Evolutionary conservation across 1,140 invertebrate genomes (phyloP).

Genomic region (Plodia interpunctella): DNA sequence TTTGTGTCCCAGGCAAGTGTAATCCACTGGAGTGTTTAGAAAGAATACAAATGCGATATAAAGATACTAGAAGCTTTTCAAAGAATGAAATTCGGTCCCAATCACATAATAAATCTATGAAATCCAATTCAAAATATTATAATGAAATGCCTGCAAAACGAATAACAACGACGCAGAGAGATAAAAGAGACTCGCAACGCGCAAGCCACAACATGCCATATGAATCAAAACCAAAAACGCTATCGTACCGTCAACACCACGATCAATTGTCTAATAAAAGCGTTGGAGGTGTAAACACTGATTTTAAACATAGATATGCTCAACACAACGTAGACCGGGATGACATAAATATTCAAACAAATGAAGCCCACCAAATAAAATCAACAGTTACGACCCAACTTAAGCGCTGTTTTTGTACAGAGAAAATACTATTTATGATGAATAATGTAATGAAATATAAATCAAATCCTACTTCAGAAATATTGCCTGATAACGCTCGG

Average conservation of each 20-base stretch:
- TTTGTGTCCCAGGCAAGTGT: constrained; percentile 30
- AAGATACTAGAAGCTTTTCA: background rate
- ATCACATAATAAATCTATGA: background rate
- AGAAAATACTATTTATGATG: background rate
- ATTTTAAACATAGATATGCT: background rate
- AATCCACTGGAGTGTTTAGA: background rate
- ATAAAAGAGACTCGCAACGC: background rate
- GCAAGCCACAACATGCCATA: background rate
- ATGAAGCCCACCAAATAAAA: background rate
- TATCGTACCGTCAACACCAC: background rate
- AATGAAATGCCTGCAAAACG: background rate
- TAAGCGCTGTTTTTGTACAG: background rate
- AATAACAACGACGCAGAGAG: no score
- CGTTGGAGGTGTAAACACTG: background rate
- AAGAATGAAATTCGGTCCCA: background rate
- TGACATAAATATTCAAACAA: background rate
- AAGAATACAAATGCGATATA: background rate
- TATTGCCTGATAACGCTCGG: background rate
- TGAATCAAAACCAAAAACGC: background rate
- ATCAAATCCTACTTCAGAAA: background rate
- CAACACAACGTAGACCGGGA: background rate
- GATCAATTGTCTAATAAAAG: background rate
- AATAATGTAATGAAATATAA: background rate
- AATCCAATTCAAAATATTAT: background rate
- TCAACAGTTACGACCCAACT: background rate